A percentile compares a stretch with the other conserved stretches of the same genome.
phyloP scores from a whole-genome alignment of 2,113 vertebrate genomes.

The Alethe castanea region DNA sequence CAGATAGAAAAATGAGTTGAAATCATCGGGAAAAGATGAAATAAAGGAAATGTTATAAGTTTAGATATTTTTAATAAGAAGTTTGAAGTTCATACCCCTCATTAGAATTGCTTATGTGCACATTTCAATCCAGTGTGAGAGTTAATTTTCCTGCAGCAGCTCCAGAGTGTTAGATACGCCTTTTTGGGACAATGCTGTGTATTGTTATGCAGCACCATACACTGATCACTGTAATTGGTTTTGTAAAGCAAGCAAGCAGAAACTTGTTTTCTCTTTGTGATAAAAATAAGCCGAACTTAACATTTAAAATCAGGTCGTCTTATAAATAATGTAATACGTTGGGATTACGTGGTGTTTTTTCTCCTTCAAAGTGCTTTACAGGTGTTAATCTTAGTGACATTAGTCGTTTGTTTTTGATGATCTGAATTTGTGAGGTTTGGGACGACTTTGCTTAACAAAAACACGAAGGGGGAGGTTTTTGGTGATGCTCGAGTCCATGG shows the following conservation, averaged over 20 bases:
- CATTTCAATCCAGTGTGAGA: background rate
- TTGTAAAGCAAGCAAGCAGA: constrained; percentile 51
- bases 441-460: background rate
- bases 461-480: background rate
- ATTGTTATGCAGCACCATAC: constrained; percentile 45
- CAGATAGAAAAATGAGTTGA: background rate
- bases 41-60: background rate
- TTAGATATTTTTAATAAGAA: background rate
- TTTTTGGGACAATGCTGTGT: constrained; percentile 25
- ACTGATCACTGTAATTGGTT: constrained; percentile 59
- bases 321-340: constrained; percentile 58
- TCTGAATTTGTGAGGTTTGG: background rate
- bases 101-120: constrained; percentile 16
- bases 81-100: background rate
- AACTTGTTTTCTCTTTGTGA: constrained; percentile 64
- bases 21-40: background rate
- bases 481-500: background rate
- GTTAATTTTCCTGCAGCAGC: constrained; percentile 34
- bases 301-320: constrained; percentile 56
- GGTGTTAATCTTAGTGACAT: constrained; percentile 40
- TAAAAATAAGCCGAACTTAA: constrained; percentile 57
- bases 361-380: constrained; percentile 36
- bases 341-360: constrained; percentile 17
- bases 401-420: background rate
- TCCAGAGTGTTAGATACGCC: background rate